Evolutionary conservation across 1,140 invertebrate species (phyloP), one percentile per base, ranked within the genome.

Genomic region (Drosophila repleta): DNA sequence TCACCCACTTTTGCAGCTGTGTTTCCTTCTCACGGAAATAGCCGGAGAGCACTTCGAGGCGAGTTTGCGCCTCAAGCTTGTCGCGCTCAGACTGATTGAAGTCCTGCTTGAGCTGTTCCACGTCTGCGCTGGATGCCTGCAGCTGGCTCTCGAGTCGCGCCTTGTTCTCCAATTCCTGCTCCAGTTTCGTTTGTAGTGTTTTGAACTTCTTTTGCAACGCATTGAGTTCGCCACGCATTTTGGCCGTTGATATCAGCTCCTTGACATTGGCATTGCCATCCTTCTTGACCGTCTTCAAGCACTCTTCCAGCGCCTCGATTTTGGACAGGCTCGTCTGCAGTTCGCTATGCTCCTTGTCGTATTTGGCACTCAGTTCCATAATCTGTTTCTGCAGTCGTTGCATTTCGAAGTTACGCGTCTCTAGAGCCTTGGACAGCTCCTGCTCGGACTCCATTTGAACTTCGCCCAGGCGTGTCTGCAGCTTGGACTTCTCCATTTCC

Each of bases 11-110:
- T 90, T 97, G 95, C 21, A 97, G 92, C 91, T 97, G 95, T 17
- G 94, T 93, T 92, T 98, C 97, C 84, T 96, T 96, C 71, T 97
- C 96, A 84, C 97, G 96, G 92, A 98, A 98, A 89, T 97, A 97
- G 80, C 95, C 96, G 0, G 96, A 95, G 32, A 98, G 92, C 5
- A 98, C 97, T 91, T 97, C 95, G 0, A 98, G 93, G 78, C 96
- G 94, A 0, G 96, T 97, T 79, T 95, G 93, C 1, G 96, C 95
- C 90, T 97, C 96, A 15, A 95, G 93, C 72, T 96, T 96, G 69
- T 96, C 96, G 74, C 95, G 95, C 76, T 96, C 95, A 1, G 95
- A 94, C 58, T 94, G 93, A 87, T 95, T 94, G 64, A 95, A 95
- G 72, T 95, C 94, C 66, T 95, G 93, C 41, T 93, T 93, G 3